Percentiles rank a stretch among this genome's conserved stretches.
phyloP scores from a whole-genome alignment of 2,888 invertebrate genomes.

The Dryobota labecula region DNA sequence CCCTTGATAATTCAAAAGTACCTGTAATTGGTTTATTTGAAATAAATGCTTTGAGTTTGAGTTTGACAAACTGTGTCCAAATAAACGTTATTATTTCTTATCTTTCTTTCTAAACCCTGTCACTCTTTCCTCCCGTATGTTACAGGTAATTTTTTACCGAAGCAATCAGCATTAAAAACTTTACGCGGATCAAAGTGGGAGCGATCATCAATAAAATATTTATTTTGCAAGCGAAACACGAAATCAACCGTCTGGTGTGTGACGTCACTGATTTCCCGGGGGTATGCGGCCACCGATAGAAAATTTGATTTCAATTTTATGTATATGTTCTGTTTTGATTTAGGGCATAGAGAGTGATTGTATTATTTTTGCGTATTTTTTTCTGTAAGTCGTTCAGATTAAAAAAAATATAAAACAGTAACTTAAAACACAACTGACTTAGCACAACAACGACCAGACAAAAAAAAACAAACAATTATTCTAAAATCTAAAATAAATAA shows the following conservation, averaged over 20 bases:
- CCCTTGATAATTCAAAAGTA: too few species aligned
- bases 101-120: not conserved
- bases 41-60: too few species aligned
- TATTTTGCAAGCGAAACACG: constrained; percentile 76
- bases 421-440: too few species aligned
- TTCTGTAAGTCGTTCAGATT: not conserved
- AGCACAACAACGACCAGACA: too few species aligned
- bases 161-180: constrained; percentile 76
- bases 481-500: too few species aligned
- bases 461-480: too few species aligned
- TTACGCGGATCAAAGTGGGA: constrained; percentile 73
- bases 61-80: too few species aligned
- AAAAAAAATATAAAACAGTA: too few species aligned
- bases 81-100: too few species aligned
- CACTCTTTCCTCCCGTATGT: constrained; percentile 17
- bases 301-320: constrained; percentile 82
- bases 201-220: constrained; percentile 80
- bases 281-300: constrained; percentile 70
- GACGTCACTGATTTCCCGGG: constrained; percentile 81
- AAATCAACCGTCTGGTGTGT: constrained; percentile 76
- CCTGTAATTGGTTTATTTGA: too few species aligned
- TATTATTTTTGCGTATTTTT: constrained; percentile 24
- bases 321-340: constrained; percentile 70
- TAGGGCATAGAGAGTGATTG: constrained; percentile 56
- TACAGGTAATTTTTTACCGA: constrained; percentile 28